Evolutionary conservation across 2,113 vertebrate genomes (phyloP), one percentile per base, ranked within the genome.

Genomic region (Ptilonorhynchus violaceus): DNA sequence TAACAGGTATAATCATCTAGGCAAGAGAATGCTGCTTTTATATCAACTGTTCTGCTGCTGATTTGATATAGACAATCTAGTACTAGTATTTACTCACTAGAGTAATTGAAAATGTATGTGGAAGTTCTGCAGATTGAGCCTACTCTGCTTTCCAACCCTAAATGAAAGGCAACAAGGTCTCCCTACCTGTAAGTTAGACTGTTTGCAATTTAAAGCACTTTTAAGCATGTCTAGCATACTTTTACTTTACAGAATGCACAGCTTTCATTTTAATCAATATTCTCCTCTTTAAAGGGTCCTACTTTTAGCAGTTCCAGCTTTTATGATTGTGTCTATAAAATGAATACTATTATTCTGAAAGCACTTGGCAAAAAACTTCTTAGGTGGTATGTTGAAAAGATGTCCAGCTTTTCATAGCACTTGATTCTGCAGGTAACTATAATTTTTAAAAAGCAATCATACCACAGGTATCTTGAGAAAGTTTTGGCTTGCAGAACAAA

Each of bases 1-100:
- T 98, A 97, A 97, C 92, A 95, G 95, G 77, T 85, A 97, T 95
- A 96, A 97, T 95, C 91, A 97, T 74, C 84, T 92, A 93, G 96
- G 96, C 92, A 97, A 97, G 95, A 67, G 74, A 97, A 97, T 84
- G 72, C 42, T 63, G 79, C 73, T 94, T 91, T 96, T 94, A 80
- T 79, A 78, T 39, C 92, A 74, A 58, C 83, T 80, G 74, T 20
- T 37, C 83, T 91, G 92, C 41, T 89, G 70, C 17, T 85, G 67
- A 44, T 63, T 89, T 89, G 74, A 41, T 69, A 87, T 23, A 93
- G 53, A 44, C 41, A 53, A 41, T 55, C 50, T 47, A 55, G 10
- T 39, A 35, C 46, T 41, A 53, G 4, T 31, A 42, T 69, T 88
- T 66, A 75, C 31, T 89, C 10, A 35, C 31, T 27, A 42, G 39